Base-by-base conservation (phyloP, 2,113 vertebrate species). In the Penelope pileata region DNA sequence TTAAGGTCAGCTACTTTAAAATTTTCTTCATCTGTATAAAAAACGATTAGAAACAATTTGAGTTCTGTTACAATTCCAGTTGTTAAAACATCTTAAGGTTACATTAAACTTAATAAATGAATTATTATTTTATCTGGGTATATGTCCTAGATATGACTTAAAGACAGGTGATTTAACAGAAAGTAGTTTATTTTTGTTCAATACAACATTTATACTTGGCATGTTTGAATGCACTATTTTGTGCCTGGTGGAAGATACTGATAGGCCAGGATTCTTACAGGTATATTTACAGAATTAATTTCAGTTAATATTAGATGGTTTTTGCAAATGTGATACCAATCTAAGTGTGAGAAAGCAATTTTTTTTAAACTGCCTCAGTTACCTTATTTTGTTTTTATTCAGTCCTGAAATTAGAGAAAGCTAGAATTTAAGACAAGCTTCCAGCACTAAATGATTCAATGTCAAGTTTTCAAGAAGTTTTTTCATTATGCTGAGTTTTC, bases 1-100 rank as follows among this genome's bases (percentile, higher is more conserved):
- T 82, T 84, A 85, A 76, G 91, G 66, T 89, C 81, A 91, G 69
- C 78, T 95, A 82, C 53, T 84, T 93, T 34, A 66, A 90, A 73
- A 75, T 80, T 90, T 90, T 50, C 34, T 22, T 69, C 6, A 63
- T 70, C 9, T 24, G 48, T 43, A 68, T 56, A 2, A 73, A 91
- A 86, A 77, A 69, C 9, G 64, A 51, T n/a, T 47, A 73, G n/a
- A 51, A 72, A 19, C 12, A 83, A 68, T 68, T 18, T 62, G 29
- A 83, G 23, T 12, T 5, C 22, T 78, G 6, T 53, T 88, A 54
- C 27, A 70, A 81, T 83, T 80, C 29, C 16, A 66, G 38, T 21
- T 77, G 16, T 64, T 82, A 81, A 86, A 62, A 32, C 47, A 72
- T 29, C 18, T 68, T 60, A 56, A 67, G n/a, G 34, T 68, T 77